phyloP scores from a whole-genome alignment of 2,888 invertebrate species.

The Zaprionus lineosus region DNA sequence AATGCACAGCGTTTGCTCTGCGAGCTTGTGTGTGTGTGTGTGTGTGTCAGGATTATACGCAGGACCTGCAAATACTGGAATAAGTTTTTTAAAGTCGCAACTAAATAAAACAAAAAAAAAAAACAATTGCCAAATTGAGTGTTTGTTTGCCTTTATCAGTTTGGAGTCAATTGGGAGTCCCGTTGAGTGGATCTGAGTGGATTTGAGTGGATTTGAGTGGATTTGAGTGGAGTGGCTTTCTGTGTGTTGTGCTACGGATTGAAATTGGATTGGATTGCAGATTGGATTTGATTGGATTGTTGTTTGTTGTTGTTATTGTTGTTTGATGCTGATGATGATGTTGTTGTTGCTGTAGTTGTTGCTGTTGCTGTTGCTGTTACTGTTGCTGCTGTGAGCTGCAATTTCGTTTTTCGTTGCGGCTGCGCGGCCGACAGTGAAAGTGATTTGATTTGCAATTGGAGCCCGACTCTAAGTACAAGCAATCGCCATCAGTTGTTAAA shows the following conservation, averaged over 20 bases:
- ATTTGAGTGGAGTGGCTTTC: conserved; percentile 42
- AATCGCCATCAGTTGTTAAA: conserved; percentile 45
- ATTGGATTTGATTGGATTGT: conserved; percentile 23
- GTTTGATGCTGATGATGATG: too few species aligned
- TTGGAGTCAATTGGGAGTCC: too few species aligned
- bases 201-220: conserved; percentile 17
- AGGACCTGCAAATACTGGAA: conserved; percentile 44
- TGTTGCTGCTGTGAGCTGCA: conserved; percentile 33
- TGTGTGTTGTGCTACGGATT: conserved; percentile 40
- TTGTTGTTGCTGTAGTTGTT: conserved; percentile 16
- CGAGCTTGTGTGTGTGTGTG: conserved; percentile 31
- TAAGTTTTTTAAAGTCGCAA: neutral
- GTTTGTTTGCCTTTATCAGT: too few species aligned
- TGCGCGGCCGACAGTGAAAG: conserved; percentile 76
- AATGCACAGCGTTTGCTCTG: conserved; percentile 32
- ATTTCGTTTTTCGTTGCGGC: conserved; percentile 54
- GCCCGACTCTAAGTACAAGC: conserved; percentile 34
- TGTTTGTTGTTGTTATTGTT: conserved; percentile 2
- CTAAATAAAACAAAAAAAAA: neutral
- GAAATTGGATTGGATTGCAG: conserved; percentile 39
- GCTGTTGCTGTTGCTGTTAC: conserved; percentile 21
- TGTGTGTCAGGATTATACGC: conserved; percentile 32
- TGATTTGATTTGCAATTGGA: conserved; percentile 80
- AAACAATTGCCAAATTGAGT: conserved; percentile 36
- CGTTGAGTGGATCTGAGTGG: conserved; percentile 16